Evolutionary conservation across 2,888 invertebrate species (phyloP), one percentile per base, ranked within the genome.

Genomic region (Cacoxenus indagator): DNA sequence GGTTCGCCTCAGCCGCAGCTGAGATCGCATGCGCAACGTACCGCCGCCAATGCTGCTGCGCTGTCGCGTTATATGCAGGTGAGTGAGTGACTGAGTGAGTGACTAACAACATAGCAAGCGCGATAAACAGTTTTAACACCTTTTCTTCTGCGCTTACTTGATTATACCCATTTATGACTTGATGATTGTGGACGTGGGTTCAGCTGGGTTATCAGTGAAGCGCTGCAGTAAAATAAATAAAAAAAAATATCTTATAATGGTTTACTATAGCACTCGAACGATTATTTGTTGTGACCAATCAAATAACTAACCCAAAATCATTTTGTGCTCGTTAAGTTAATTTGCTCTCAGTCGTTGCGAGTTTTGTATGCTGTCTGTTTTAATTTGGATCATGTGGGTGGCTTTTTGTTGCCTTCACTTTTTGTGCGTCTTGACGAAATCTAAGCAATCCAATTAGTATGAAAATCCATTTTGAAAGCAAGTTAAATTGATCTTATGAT

Each of bases 1-100:
- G 90, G 90, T 72, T 90, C 90, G 73, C 88, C 89, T 65, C 89
- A 88, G 76, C 87, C 90, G 37, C 89, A 90, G 74, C 84, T 89
- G 69, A 88, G 90, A 84, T 89, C 89, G 73, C 91, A 91, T 87
- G 90, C 92, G 73, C 85, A 85, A 73, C 92, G 92, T 84, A 92
- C 92, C 70, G 80, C 80, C 64, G 81, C 61, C 22, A 92, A 92
- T 84, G 92, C 57, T 31, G 66, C 92, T 64, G 91, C 92, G 84
- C 91, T 92, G 85, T 91, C 92, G 70, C 89, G 91, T 67, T 91
- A 90, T 84, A 92, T 92, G 91, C 91, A 92, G 89, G 91, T 92
- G 85, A 87, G 86, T 84, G 61, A 69, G n/a, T n/a, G 45, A 64
- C 51, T 51, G 66, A 54, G 51, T 54, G 57, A 64, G 66, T 65